Conservation (phyloP, 1,140 invertebrate species). For the Thaumatotibia leucotreta region DNA sequence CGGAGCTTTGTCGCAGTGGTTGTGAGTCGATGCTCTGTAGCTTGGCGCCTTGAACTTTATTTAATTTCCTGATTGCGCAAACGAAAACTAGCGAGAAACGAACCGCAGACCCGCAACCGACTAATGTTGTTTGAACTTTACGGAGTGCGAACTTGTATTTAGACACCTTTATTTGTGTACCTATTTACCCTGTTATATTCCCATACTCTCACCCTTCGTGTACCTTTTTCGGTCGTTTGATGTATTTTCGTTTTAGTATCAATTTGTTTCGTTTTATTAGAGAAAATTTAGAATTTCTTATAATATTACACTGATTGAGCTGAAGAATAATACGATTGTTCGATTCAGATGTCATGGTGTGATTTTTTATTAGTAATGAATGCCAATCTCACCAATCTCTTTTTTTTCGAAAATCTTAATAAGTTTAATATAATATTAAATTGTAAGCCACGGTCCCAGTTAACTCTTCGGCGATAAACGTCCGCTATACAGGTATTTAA, state of each 20-base stretch:
- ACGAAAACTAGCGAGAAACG: constrained; percentile 31
- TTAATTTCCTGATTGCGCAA: constrained; percentile 41
- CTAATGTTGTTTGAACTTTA: constrained; percentile 31
- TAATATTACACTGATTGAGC: no score
- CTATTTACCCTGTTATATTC: background rate
- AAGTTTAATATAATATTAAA: no score
- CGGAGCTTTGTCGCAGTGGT: background rate
- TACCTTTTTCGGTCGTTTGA: background rate
- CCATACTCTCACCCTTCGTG: background rate
- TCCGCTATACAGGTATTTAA: constrained; percentile 16
- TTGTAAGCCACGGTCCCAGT: background rate
- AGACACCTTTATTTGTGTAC: constrained; percentile 28
- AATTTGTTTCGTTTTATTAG: background rate
- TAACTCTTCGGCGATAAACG: background rate
- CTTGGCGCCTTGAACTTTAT: constrained; percentile 29
- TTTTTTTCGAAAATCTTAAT: no score
- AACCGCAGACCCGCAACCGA: constrained; percentile 22
- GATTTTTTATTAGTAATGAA: no score
- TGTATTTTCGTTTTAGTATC: no score
- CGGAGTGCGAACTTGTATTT: constrained; percentile 26
- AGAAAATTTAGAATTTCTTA: no score
- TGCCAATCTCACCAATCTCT: no score
- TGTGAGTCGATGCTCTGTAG: background rate
- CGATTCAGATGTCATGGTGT: no score
- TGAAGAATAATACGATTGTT: no score